Evolutionary conservation across 1,140 invertebrate genomes (phyloP), one percentile per base, ranked within the genome.

Genomic region (Ceratina calcarata): DNA sequence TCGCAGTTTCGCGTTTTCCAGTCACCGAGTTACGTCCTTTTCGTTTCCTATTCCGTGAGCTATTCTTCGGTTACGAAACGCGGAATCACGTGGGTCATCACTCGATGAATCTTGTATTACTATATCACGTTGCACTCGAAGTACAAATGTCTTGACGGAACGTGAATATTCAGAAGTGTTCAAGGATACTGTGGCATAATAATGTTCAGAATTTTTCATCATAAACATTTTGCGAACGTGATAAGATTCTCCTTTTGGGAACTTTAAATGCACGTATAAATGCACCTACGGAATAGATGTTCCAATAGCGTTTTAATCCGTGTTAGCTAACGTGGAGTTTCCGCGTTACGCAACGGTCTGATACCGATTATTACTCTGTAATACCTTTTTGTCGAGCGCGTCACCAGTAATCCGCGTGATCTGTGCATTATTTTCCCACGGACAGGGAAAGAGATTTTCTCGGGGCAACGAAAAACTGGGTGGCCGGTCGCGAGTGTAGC

Each of bases 1-100:
- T 67, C 75, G 65, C 79, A 78, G 83, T 85, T 84, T 73, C 69
- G 57, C 51, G 65, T 70, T 81, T 74, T 66, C 70, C 49, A 45
- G 69, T 55, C 45, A 2, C 20, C 62, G 62, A 18, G 37, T n/a
- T 69, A 67, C 16, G 55, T n/a, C 37, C 37, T 45, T 45, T 45
- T 45, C n/a, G 55, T n/a, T 16, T 13, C 1, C 53, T 12, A 18
- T 55, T 55, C 55, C 55, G 55, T 13, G 55, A 18, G 37, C 37
- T 45, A 45, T 45, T 45, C 37, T 45, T 45, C 37, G 37, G 37
- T 45, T 45, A 45, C 37, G 37, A 45, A 45, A n/a, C 53, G 15
- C 53, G 53, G 15, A 55, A 15, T 55, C 53, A 55, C 53, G 53
- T 55, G 53, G 3, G 37, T 45, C 37, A 45, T 67, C 22, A 10